phyloP scores from a whole-genome alignment of 2,113 vertebrate genomes.

The Seriola dumerili region DNA sequence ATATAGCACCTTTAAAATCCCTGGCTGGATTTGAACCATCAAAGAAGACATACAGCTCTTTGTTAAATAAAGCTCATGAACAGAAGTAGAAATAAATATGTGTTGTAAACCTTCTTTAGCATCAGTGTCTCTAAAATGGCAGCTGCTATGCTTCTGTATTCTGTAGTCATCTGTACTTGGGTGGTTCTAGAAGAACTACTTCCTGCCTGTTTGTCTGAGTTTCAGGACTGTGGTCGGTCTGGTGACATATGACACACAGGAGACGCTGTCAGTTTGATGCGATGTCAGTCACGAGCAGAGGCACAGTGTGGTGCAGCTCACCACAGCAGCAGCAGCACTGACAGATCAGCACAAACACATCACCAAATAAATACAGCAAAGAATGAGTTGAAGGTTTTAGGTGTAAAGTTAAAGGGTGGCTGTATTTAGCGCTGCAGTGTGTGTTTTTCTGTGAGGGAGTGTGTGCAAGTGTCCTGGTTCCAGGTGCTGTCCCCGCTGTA shows the following conservation, averaged over 20 bases:
- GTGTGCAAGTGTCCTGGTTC: slow-evolving; percentile 20
- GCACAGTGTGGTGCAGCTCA: background rate
- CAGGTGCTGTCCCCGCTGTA: slow-evolving; percentile 71
- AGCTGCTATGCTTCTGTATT: too few species aligned
- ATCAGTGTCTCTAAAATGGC: too few species aligned
- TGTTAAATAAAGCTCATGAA: too few species aligned
- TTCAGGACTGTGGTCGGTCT: background rate
- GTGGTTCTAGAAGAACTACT: background rate
- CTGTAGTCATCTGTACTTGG: too few species aligned
- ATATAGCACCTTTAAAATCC: too few species aligned
- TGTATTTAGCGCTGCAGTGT: background rate
- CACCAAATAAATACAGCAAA: background rate
- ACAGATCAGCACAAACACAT: background rate
- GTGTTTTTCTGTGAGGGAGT: background rate
- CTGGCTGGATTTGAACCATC: too few species aligned
- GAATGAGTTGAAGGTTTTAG: background rate
- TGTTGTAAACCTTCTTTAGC: too few species aligned
- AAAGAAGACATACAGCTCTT: too few species aligned
- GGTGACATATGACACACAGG: background rate
- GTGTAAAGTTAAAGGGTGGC: background rate
- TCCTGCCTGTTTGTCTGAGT: slow-evolving; percentile 20
- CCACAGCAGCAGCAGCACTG: too few species aligned
- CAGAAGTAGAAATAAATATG: too few species aligned
- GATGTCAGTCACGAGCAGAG: background rate
- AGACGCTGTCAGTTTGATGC: background rate